Percentiles rank a stretch among this genome's conserved stretches.
Evolutionary conservation across 2,797 vertebrate genomes (phyloP).

Genomic region (Microctenopoma steveboyesi): DNA sequence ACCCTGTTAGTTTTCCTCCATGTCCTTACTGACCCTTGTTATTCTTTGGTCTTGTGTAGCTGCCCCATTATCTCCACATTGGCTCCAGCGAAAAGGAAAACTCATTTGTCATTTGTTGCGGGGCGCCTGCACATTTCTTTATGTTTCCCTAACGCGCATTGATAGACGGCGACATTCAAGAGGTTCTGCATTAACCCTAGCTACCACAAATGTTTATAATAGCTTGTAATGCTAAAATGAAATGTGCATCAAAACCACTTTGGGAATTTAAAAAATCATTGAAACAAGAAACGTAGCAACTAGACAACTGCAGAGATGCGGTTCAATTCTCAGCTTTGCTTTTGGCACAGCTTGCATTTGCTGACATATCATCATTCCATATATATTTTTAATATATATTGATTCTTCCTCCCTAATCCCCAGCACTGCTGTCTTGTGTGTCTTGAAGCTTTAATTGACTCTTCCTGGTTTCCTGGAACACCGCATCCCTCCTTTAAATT

Average conservation of each 20-base stretch:
- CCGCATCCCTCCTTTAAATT: not conserved
- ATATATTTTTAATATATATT: not conserved
- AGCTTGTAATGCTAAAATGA: slow-evolving; percentile 34
- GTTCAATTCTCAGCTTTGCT: slow-evolving; percentile 20
- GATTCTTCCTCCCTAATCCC: not conserved
- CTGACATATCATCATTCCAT: slow-evolving; percentile 41
- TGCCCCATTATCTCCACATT: slow-evolving; percentile 53
- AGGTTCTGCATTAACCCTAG: slow-evolving; percentile 42
- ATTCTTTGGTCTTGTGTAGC: slow-evolving; percentile 55
- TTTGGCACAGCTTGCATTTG: slow-evolving; percentile 41
- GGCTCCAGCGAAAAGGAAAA: slow-evolving; percentile 67
- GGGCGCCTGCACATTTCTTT: slow-evolving; percentile 36
- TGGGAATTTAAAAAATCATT: slow-evolving; percentile 59
- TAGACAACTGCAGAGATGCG: slow-evolving; percentile 46
- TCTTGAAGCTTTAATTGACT: not conserved
- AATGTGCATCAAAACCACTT: slow-evolving; percentile 51
- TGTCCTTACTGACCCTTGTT: slow-evolving; percentile 73
- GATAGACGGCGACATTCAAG: slow-evolving; percentile 49
- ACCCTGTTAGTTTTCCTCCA: slow-evolving; percentile 41
- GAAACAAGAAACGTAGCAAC: slow-evolving; percentile 43
- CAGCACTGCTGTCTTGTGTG: not conserved
- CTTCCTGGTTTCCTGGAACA: not conserved
- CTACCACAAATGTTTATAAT: slow-evolving; percentile 40
- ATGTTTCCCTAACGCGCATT: slow-evolving; percentile 27
- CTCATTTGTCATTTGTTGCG: slow-evolving; percentile 54